These are phyloP conservation scores for Crotalus viridis DNA, from an alignment of 2,113 vertebrate species.

Conservation along the genomic window DNA sequence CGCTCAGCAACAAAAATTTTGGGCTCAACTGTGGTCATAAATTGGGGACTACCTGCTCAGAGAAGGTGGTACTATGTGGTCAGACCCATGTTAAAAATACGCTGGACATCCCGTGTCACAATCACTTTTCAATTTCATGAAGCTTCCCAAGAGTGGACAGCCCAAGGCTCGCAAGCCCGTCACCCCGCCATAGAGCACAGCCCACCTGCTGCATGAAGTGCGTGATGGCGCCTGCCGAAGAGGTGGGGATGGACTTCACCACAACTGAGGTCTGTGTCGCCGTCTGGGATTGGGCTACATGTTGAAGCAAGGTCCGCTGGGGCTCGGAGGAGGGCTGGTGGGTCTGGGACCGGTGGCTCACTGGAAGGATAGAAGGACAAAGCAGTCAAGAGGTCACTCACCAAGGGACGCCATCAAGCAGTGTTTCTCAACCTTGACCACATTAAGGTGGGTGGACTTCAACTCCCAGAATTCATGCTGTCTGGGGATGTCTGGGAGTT, in stretches of 20 bases:
- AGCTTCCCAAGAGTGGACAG: too few species aligned
- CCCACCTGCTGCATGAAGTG: conserved; percentile 85
- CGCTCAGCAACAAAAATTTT: too few species aligned
- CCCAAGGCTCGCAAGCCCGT: rapidly evolving
- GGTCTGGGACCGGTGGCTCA: conserved; percentile 78
- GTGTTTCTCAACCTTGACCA: neutral
- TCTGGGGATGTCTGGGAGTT: neutral
- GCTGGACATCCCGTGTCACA: neutral
- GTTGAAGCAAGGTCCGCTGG: conserved; percentile 76
- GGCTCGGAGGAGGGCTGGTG: conserved; percentile 74
- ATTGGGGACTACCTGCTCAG: too few species aligned
- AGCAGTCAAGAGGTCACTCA: conserved; percentile 61
- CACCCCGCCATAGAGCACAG: conserved; percentile 40
- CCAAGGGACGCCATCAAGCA: conserved; percentile 42
- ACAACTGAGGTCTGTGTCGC: conserved; percentile 79
- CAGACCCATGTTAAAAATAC: too few species aligned
- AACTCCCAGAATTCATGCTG: neutral
- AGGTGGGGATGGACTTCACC: conserved; percentile 78
- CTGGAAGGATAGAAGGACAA: conserved; percentile 60
- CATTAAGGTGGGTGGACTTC: neutral
- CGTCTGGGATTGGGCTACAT: conserved; percentile 78
- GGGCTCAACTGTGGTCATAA: too few species aligned
- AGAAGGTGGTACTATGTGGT: too few species aligned
- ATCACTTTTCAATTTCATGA: too few species aligned
- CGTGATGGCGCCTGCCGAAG: conserved; percentile 75